Percentiles rank a stretch among this genome's conserved stretches.
phyloP scores from a whole-genome alignment of 2,113 vertebrate genomes.

The Psephotus haematonotus region DNA sequence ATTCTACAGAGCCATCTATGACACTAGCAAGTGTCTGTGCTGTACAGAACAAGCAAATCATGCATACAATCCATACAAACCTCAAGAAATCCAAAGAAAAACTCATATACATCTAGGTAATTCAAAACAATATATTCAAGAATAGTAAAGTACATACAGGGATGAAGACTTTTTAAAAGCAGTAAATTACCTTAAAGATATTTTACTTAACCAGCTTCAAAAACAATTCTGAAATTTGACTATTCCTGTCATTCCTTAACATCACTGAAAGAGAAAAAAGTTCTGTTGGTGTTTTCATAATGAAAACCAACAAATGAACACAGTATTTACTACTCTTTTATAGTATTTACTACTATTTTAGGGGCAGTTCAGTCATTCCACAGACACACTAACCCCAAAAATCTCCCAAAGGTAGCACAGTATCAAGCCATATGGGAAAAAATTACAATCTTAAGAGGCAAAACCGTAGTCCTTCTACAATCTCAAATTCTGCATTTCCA shows the following conservation, averaged over 20 bases:
- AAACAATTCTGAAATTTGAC: background rate
- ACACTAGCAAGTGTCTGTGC: background rate
- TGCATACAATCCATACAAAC: background rate
- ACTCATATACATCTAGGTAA: background rate
- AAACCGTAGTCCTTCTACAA: background rate
- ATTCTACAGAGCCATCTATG: background rate
- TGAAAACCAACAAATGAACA: background rate
- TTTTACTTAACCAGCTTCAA: background rate
- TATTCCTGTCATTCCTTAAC: background rate
- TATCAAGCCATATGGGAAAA: background rate
- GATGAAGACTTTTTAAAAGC: background rate
- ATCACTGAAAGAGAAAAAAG: background rate
- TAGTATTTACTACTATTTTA: background rate
- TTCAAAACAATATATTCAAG: background rate
- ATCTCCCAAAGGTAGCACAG: background rate
- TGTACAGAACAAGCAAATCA: background rate
- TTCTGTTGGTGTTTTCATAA: background rate
- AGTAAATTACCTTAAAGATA: background rate
- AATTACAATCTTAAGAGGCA: background rate
- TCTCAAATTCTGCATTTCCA: background rate
- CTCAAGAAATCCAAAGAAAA: background rate
- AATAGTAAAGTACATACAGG: background rate
- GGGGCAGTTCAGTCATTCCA: background rate
- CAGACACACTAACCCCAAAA: fast-evolving
- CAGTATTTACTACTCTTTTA: background rate